These are phyloP conservation scores for Diprion similis DNA, from an alignment of 1,140 invertebrate species.

Conservation along the genomic window DNA sequence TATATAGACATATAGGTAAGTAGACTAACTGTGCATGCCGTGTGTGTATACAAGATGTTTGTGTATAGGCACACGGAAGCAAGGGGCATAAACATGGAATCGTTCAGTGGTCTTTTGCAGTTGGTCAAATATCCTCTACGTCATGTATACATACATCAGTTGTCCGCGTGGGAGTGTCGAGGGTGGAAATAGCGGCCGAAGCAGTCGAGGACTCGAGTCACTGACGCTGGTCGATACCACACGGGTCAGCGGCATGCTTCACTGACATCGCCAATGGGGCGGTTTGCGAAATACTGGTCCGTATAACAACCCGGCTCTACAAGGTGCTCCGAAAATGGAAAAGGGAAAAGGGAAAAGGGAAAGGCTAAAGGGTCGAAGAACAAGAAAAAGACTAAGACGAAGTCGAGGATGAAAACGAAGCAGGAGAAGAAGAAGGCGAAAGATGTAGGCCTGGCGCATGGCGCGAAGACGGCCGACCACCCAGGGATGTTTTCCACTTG, in stretches of 20 bases:
- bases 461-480: not conserved
- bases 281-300: slow-evolving; percentile 32
- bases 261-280: slow-evolving; percentile 47
- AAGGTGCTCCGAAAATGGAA: slow-evolving; percentile 18
- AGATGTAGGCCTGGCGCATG: too few relatives aligned
- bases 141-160: not conserved
- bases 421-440: not conserved
- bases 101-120: not conserved
- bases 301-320: slow-evolving; percentile 29
- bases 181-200: slow-evolving; percentile 17
- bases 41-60: too few relatives aligned
- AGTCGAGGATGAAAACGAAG: slow-evolving; percentile 13
- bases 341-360: slow-evolving; percentile 21
- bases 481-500: not conserved
- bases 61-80: too few relatives aligned
- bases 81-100: not conserved
- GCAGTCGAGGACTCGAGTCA: slow-evolving; percentile 33
- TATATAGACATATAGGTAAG: too few relatives aligned
- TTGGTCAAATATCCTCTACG: not conserved
- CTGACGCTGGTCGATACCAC: slow-evolving; percentile 42
- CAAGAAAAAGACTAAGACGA: slow-evolving; percentile 33
- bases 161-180: slow-evolving; percentile 19
- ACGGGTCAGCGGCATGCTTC: slow-evolving; percentile 51
- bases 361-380: slow-evolving; percentile 23
- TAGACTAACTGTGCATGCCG: too few relatives aligned